A percentile compares a stretch with the other conserved stretches of the same genome.
Evolutionary conservation across 2,797 vertebrate genomes (phyloP).

Genomic region (Ceyx erithaca): DNA sequence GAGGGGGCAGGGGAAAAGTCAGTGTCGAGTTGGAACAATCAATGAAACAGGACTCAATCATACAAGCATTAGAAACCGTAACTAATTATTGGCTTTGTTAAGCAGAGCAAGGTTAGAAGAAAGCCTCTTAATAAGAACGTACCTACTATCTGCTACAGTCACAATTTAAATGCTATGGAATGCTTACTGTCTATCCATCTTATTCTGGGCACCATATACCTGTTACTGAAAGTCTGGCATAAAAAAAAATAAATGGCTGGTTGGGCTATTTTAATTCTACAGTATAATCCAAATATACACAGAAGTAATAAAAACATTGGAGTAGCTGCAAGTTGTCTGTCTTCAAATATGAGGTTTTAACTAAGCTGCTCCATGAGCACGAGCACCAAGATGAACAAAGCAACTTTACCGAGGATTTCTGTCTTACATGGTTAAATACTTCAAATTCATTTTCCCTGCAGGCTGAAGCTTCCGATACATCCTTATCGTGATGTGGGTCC

Average conservation of each 20-base stretch:
- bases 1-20: neutral
- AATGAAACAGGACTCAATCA: accelerated
- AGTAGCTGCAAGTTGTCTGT: neutral
- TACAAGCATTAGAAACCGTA: neutral
- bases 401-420: neutral
- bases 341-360: neutral
- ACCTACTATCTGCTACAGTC: neutral
- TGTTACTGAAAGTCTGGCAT: neutral
- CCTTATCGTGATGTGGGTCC: neutral
- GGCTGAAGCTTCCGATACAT: neutral
- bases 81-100: neutral
- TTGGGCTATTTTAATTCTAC: neutral
- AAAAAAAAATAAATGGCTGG: neutral
- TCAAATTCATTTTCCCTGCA: neutral
- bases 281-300: neutral
- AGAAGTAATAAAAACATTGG: neutral
- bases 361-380: neutral
- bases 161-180: neutral
- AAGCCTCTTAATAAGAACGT: neutral
- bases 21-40: neutral
- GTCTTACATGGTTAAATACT: neutral
- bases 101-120: neutral
- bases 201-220: neutral
- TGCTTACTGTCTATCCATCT: neutral
- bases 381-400: neutral